These are phyloP conservation scores for Chloromyia formosa DNA, from an alignment of 2,888 invertebrate genomes.

Conservation along the genomic window DNA sequence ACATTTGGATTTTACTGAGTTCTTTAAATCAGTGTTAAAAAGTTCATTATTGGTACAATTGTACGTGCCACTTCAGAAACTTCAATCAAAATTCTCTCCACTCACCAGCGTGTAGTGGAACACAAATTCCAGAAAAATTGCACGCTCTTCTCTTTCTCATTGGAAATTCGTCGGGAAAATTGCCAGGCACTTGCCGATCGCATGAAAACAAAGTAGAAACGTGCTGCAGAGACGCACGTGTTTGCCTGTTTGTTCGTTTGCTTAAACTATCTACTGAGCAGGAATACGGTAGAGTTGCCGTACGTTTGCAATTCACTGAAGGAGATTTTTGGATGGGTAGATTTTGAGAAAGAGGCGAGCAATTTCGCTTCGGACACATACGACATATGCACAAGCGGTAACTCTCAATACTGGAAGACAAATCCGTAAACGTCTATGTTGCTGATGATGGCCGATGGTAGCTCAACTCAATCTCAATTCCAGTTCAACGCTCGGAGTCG, in stretches of 20 bases:
- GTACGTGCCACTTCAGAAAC: too few relatives aligned
- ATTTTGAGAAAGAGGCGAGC: too few relatives aligned
- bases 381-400: not conserved
- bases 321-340: too few relatives aligned
- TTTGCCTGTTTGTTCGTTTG: not conserved
- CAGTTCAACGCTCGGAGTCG: constrained; percentile 22
- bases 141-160: not conserved
- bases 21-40: too few relatives aligned
- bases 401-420: constrained; percentile 17
- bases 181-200: not conserved
- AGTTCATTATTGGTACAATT: too few relatives aligned
- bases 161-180: constrained; percentile 1
- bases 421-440: not conserved
- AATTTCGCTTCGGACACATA: too few relatives aligned
- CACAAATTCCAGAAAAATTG: not conserved
- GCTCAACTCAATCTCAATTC: constrained; percentile 24
- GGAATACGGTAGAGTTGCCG: not conserved
- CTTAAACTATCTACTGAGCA: not conserved
- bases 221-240: not conserved
- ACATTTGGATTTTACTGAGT: too few relatives aligned
- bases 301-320: too few relatives aligned
- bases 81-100: too few relatives aligned
- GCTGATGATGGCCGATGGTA: constrained; percentile 12
- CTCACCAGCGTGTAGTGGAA: too few relatives aligned
- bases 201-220: not conserved